Percentiles rank a stretch among this genome's conserved stretches.
phyloP scores from a whole-genome alignment of 2,888 invertebrate genomes.

The Pristionchus exspectatus region DNA sequence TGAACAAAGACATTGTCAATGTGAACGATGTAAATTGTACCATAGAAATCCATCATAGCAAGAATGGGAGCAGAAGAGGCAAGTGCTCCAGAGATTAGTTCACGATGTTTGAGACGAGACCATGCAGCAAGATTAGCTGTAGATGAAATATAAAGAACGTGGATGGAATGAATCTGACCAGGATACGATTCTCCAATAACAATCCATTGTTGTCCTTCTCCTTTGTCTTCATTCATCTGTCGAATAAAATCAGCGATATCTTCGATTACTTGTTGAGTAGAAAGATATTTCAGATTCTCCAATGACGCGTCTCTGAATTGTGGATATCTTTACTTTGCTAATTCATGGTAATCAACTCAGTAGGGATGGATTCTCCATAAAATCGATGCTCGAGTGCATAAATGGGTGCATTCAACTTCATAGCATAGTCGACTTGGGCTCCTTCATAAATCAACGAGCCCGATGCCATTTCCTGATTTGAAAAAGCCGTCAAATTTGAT shows the following conservation, averaged over 20 bases:
- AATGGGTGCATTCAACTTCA: constrained; percentile 88
- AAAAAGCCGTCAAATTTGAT: background rate
- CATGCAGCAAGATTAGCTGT: constrained; percentile 90
- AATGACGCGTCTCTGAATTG: constrained; percentile 87
- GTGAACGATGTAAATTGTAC: constrained; percentile 80
- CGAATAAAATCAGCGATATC: constrained; percentile 90
- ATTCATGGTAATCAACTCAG: constrained; percentile 82
- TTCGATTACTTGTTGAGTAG: constrained; percentile 83
- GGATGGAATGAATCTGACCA: constrained; percentile 21
- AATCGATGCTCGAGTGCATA: constrained; percentile 93
- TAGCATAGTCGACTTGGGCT: constrained; percentile 81
- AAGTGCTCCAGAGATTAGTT: constrained; percentile 88
- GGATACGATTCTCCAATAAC: constrained; percentile 67
- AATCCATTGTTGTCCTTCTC: constrained; percentile 23
- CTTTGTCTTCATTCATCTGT: constrained; percentile 54
- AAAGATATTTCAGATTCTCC: constrained; percentile 88
- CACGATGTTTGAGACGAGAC: constrained; percentile 89
- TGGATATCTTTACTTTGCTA: background rate
- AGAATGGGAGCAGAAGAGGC: constrained; percentile 92
- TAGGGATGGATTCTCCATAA: constrained; percentile 94
- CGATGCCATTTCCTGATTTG: background rate
- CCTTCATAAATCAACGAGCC: background rate
- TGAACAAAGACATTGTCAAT: background rate
- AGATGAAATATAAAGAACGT: background rate
- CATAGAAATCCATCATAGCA: constrained; percentile 89